phyloP scores from a whole-genome alignment of 2,113 vertebrate species.

The Apodemus sylvaticus region DNA sequence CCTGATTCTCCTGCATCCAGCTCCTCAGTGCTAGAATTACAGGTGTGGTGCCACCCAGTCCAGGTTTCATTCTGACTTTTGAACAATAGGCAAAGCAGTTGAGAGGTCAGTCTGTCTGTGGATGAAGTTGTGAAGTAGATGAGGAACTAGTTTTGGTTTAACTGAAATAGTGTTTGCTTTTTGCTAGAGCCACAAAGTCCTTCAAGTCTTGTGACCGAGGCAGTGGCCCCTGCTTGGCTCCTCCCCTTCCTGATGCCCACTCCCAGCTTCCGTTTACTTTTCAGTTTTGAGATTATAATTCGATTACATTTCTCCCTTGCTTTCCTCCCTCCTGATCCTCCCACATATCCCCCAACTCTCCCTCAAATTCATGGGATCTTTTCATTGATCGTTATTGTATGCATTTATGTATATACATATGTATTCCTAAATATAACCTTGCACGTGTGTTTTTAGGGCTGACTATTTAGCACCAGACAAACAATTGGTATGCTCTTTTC shows the following conservation, averaged over 20 bases:
- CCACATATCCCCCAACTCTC: background rate
- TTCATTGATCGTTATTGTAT: background rate
- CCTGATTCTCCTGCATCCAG: background rate
- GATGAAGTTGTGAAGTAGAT: background rate
- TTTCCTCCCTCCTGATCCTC: background rate
- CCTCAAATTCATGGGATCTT: background rate
- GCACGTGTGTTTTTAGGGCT: background rate
- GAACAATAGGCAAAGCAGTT: background rate
- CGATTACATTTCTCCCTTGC: background rate
- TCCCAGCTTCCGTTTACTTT: background rate
- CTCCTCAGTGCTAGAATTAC: background rate
- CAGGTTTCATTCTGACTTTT: background rate
- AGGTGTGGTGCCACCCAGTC: background rate
- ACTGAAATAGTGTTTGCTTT: background rate
- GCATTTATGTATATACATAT: background rate
- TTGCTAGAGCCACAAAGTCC: background rate
- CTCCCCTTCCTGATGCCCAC: background rate
- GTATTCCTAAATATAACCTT: background rate
- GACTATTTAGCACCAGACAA: background rate
- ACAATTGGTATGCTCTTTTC: background rate
- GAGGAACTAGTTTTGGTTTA: background rate
- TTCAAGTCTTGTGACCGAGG: fast-evolving
- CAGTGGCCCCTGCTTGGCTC: background rate
- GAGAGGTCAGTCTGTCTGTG: background rate
- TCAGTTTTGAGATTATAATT: background rate